phyloP scores from a whole-genome alignment of 2,888 invertebrate genomes.

The Pheosia tremula region DNA sequence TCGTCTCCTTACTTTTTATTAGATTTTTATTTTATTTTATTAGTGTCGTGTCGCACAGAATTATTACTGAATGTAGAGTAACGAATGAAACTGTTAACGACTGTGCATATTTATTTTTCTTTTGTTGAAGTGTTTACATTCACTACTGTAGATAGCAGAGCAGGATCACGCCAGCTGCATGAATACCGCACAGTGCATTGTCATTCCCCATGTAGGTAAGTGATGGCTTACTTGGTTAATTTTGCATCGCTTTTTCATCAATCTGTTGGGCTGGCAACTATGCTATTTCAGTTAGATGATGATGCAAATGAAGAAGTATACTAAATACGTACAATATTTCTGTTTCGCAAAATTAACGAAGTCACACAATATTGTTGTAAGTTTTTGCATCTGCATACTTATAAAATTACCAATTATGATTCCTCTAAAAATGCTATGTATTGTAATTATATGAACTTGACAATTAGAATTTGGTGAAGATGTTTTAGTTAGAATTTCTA shows the following conservation, averaged over 20 bases:
- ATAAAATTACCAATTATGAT: too few relatives aligned
- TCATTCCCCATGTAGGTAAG: slow-evolving; percentile 62
- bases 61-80: slow-evolving; percentile 21
- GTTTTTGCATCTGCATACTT: too few relatives aligned
- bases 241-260: slow-evolving; percentile 17
- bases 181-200: slow-evolving; percentile 65
- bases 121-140: slow-evolving; percentile 65
- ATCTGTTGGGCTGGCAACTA: slow-evolving; percentile 15
- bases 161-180: slow-evolving; percentile 73
- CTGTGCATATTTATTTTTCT: slow-evolving; percentile 43
- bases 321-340: not conserved
- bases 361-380: too few relatives aligned
- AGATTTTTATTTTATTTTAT: not conserved
- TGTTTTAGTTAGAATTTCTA: too few relatives aligned
- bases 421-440: too few relatives aligned
- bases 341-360: too few relatives aligned
- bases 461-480: too few relatives aligned
- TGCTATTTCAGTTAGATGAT: slow-evolving; percentile 12
- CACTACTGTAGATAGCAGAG: slow-evolving; percentile 70
- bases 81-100: slow-evolving; percentile 18
- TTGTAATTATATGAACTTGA: too few relatives aligned
- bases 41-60: slow-evolving; percentile 15
- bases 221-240: slow-evolving; percentile 40
- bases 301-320: slow-evolving; percentile 19
- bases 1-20: slow-evolving; percentile 8